phyloP scores from a whole-genome alignment of 1,140 invertebrate species.

The Aphis gossypii region DNA sequence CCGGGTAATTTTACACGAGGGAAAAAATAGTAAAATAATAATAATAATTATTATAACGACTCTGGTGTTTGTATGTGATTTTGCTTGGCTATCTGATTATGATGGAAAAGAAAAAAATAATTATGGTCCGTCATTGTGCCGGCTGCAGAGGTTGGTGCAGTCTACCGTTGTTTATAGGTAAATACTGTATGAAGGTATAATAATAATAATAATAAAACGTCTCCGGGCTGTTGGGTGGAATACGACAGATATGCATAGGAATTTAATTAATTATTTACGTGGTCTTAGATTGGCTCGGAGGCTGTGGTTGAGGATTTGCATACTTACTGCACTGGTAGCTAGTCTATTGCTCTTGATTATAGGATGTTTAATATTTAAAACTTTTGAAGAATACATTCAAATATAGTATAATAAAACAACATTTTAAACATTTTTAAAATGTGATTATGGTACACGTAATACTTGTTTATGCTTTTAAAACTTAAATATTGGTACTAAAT shows the following conservation, averaged over 20 bases:
- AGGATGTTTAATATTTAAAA: background rate
- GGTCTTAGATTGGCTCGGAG: background rate
- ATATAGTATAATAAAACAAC: background rate
- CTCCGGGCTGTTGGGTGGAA: conserved; percentile 16
- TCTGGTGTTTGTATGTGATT: conserved; percentile 52
- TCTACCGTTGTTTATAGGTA: background rate
- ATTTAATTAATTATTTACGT: conserved; percentile 52
- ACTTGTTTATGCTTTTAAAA: background rate
- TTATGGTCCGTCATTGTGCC: conserved; percentile 40
- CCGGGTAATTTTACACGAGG: conserved; percentile 43
- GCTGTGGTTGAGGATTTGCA: background rate
- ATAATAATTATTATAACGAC: conserved; percentile 49
- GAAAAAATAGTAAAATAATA: conserved; percentile 42
- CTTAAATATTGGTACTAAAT: background rate
- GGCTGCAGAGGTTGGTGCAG: background rate
- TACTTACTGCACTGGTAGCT: background rate
- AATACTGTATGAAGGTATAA: background rate
- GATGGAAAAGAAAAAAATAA: conserved; percentile 50
- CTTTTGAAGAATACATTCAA: background rate
- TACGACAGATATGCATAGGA: conserved; percentile 24
- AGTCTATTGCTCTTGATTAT: background rate
- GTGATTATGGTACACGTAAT: background rate
- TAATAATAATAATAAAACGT: conserved; percentile 48
- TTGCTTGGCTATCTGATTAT: conserved; percentile 44
- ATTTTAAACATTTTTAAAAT: too few species aligned